Evolutionary conservation across 2,797 vertebrate species (phyloP).

Genomic region (Sparus aurata): DNA sequence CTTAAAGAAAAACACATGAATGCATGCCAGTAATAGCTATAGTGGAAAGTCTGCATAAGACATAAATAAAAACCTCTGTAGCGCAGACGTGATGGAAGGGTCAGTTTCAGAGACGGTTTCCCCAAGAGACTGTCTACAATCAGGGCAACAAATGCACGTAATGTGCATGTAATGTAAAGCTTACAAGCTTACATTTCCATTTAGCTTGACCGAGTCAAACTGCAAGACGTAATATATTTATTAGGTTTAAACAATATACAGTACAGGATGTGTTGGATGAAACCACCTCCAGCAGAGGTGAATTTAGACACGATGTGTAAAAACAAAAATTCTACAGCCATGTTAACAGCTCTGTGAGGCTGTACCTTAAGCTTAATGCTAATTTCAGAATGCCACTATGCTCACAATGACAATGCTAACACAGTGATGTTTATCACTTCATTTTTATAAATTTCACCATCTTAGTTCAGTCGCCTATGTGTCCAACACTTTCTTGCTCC

Average conservation of each 20-base stretch:
- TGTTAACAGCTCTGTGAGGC: not conserved
- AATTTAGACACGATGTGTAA: not conserved
- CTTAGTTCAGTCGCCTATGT: not conserved
- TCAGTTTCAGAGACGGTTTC: not conserved
- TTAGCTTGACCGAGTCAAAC: slow-evolving; percentile 1
- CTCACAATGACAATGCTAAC: not conserved
- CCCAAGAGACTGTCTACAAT: slow-evolving; percentile 1
- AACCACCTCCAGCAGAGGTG: not conserved
- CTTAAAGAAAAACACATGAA: slow-evolving; percentile 33
- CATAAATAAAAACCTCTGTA: slow-evolving; percentile 1
- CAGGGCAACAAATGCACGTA: slow-evolving; percentile 17
- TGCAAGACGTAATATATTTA: not conserved
- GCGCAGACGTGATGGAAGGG: not conserved
- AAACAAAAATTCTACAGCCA: not conserved
- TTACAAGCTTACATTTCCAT: slow-evolving; percentile 8
- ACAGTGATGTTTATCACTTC: not conserved
- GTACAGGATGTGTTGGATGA: not conserved
- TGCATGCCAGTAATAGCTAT: not conserved
- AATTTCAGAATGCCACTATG: not conserved
- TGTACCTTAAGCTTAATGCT: not conserved
- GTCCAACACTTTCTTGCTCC: no score
- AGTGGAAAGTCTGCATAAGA: slow-evolving; percentile 2
- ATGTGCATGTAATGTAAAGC: not conserved
- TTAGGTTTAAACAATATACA: not conserved
- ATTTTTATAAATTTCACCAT: not conserved